Conservation (phyloP, 1,140 invertebrate genomes). For the Drosophila ohnishii region DNA sequence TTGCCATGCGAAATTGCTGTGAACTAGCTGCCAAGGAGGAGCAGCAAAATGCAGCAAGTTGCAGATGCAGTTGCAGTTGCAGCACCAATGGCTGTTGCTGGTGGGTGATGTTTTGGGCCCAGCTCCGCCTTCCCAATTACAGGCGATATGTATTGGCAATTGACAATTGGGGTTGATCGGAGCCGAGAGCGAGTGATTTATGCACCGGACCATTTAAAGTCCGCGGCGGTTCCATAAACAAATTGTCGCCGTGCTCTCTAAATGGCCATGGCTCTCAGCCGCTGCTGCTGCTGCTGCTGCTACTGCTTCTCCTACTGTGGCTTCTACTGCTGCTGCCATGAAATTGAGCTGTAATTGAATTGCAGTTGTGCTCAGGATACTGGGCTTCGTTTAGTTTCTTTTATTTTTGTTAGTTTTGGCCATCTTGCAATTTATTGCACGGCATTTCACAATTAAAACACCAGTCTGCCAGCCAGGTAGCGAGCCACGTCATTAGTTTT, state of each 20-base stretch:
- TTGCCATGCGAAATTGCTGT: slow-evolving; percentile 33
- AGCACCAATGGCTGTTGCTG: background rate
- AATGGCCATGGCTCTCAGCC: slow-evolving; percentile 62
- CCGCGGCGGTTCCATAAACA: slow-evolving; percentile 77
- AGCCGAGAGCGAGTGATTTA: slow-evolving; percentile 69
- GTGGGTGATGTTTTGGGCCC: slow-evolving; percentile 38
- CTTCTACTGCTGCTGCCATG: slow-evolving; percentile 41
- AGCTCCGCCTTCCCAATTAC: slow-evolving; percentile 65
- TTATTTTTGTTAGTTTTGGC: slow-evolving; percentile 55
- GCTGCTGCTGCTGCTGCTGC: slow-evolving; percentile 22
- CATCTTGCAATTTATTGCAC: slow-evolving; percentile 77
- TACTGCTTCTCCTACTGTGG: slow-evolving; percentile 19
- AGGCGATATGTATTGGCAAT: slow-evolving; percentile 60
- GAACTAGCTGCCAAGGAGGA: slow-evolving; percentile 27
- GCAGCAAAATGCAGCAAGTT: background rate
- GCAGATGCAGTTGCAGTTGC: background rate
- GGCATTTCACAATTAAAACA: slow-evolving; percentile 78
- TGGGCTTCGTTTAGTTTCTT: slow-evolving; percentile 26
- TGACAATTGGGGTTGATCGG: slow-evolving; percentile 65
- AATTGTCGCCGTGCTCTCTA: slow-evolving; percentile 77
- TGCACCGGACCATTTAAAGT: slow-evolving; percentile 76
- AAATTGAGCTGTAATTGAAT: slow-evolving; percentile 81
- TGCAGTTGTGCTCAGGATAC: slow-evolving; percentile 68
- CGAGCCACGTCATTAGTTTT: slow-evolving; percentile 76
- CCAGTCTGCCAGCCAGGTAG: slow-evolving; percentile 13